Evolutionary conservation across 1,140 invertebrate species (phyloP).

Genomic region (Anadara kagoshimensis): DNA sequence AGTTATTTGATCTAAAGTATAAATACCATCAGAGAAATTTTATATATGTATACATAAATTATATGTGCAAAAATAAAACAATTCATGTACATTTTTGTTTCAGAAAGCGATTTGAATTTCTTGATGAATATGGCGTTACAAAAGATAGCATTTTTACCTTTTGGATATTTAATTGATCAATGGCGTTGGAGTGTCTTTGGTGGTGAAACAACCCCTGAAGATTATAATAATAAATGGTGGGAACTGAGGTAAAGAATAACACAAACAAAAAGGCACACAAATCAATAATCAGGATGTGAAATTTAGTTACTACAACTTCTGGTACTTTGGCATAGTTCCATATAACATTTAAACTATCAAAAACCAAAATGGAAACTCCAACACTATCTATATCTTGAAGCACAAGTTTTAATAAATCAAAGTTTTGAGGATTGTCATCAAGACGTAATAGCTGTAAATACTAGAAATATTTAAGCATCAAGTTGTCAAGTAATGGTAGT

Average conservation of each 20-base stretch:
- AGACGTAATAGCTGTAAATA: too few relatives aligned
- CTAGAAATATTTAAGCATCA: too few relatives aligned
- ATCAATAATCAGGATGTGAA: background rate
- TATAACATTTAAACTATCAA: background rate
- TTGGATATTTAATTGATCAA: slow-evolving; percentile 88
- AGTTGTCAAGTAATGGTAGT: too few relatives aligned
- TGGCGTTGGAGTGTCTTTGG: slow-evolving; percentile 93
- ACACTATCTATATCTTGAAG: background rate
- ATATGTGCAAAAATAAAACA: too few relatives aligned
- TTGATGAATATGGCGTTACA: slow-evolving; percentile 82
- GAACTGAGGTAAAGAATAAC: slow-evolving; percentile 62
- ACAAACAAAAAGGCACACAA: background rate
- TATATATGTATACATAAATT: too few relatives aligned
- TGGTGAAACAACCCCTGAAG: slow-evolving; percentile 75
- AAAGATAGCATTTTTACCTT: slow-evolving; percentile 93
- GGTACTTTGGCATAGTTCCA: background rate
- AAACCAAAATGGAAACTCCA: background rate
- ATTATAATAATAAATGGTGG: slow-evolving; percentile 74
- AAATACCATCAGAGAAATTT: too few relatives aligned
- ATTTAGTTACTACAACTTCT: background rate
- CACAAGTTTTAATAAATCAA: too few relatives aligned
- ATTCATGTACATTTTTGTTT: slow-evolving; percentile 7
- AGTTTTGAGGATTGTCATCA: too few relatives aligned
- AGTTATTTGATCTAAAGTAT: too few relatives aligned
- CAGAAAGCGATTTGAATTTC: slow-evolving; percentile 68